These are phyloP conservation scores for Microctenopoma stevenorrisi DNA, from an alignment of 2,797 vertebrate genomes.

Conservation along the genomic window DNA sequence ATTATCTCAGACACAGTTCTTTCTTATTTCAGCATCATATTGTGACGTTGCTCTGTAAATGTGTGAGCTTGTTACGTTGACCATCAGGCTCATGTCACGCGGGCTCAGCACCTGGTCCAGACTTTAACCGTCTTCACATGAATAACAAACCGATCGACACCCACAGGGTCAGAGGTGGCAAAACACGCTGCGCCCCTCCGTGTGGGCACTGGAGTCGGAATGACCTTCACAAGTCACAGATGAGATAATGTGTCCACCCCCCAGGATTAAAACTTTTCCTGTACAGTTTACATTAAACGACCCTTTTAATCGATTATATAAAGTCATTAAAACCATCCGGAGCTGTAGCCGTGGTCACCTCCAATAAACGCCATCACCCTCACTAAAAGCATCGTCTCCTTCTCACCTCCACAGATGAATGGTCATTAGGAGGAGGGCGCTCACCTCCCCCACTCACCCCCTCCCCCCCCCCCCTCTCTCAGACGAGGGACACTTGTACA, in stretches of 20 bases:
- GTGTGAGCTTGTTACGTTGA: not conserved
- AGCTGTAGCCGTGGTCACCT: slow-evolving; percentile 60
- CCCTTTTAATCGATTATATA: slow-evolving; percentile 53
- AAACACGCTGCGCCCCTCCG: slow-evolving; percentile 15
- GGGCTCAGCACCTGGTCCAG: not conserved
- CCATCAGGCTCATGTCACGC: slow-evolving; percentile 27
- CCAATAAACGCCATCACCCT: slow-evolving; percentile 52
- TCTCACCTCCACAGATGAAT: slow-evolving; percentile 61
- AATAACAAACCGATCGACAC: slow-evolving; percentile 44
- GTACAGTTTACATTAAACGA: slow-evolving; percentile 55
- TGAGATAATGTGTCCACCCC: slow-evolving; percentile 19
- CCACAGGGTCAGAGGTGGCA: slow-evolving; percentile 54
- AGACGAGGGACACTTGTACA: slow-evolving; percentile 1
- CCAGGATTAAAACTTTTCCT: slow-evolving; percentile 24
- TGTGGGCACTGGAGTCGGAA: slow-evolving; percentile 23
- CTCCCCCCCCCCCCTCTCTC: not conserved
- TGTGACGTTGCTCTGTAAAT: too few species aligned
- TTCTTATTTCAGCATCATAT: too few species aligned
- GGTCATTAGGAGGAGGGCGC: slow-evolving; percentile 41
- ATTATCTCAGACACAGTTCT: too few species aligned
- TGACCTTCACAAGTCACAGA: slow-evolving; percentile 59
- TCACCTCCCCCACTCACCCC: slow-evolving; percentile 9
- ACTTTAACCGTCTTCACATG: too few species aligned
- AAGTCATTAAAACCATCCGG: slow-evolving; percentile 40
- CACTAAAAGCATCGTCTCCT: slow-evolving; percentile 59